Base-by-base conservation (phyloP, 2,113 vertebrate genomes). In the Cyanoramphus novaezelandiae region DNA sequence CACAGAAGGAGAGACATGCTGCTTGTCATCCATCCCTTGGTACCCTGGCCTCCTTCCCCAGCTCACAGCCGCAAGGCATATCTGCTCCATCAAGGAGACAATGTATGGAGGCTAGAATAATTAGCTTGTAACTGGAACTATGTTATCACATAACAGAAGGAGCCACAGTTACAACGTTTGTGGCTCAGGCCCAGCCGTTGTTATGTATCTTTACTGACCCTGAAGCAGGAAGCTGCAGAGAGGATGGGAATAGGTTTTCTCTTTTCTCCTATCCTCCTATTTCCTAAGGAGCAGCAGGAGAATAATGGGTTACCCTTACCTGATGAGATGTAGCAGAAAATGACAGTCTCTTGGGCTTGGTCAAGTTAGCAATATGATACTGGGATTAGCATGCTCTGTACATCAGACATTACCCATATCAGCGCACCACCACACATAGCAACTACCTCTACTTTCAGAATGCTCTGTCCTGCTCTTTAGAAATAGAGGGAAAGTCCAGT, bases 141-240 rank as follows among this genome's bases (percentile, higher is more conserved):
- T 41, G 5, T 27, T n/a, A 47, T 41, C 50, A 25, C 14, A 4
- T 10, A 37, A 35, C 27, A 43, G 68, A 77, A 87, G 35, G 7
- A 59, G 37, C 53, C 50, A 49, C 19, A 67, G 16, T 49, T 33
- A 77, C 12, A 65, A 3, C 1, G 8, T 21, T 7, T 0, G 0
- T 23, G 50, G 35, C 31, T 89, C 46, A 53, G 41, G 20, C 5
- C 1, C 35, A 59, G 62, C 17, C 23, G 16, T 10, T 5, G 3
- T 5, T 49, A 53, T 20, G 4, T 16, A 7, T 31, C 44, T 72
- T 62, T 50, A 52, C 67, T 80, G 57, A 75, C 11, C 4, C 55
- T 28, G 31, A 53, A 86, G 39, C 25, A 83, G 76, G 49, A 49
- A 57, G 69, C 46, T 78, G 19, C 31, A 49, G 17, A 74, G 44